Evolutionary conservation across 2,113 vertebrate genomes (phyloP), one percentile per base, ranked within the genome.

Genomic region (Puffinus mauretanicus): DNA sequence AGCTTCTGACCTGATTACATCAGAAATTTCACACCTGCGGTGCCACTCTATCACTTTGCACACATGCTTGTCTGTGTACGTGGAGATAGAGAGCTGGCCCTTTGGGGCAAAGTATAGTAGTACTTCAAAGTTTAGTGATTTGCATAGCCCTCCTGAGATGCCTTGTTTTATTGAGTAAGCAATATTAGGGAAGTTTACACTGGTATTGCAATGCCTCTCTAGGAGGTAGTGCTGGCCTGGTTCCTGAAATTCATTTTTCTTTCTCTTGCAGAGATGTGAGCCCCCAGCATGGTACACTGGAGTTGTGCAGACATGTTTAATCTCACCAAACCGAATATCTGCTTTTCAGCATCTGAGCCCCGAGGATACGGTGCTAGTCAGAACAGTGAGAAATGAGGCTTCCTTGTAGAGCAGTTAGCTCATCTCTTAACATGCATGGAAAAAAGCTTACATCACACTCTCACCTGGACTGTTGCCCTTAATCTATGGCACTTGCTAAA

Each of bases 401-500:
- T 57, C 82, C 6, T 69, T 10, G 25, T 3, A 5, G 82, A 88
- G 73, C 36, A 65, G 52, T 80, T 83, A 87, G 89, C 84, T 96
- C 96, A 94, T 91, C 89, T 76, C 34, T 4, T 90, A 95, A 80
- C 84, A 3, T 4, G 76, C 87, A 16, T 82, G 84, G 84, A 93
- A 82, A 88, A 90, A 91, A 66, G 94, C 85, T 97, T 87, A 95
- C 91, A 80, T 96, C 96, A 97, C 96, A 32, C 67, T 52, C 83
- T 96, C 82, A 95, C 93, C 94, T 97, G 95, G 97, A 88, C 71
- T 75, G 71, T 14, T 95, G 96, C 94, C 89, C 90, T 95, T 82
- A 19, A 78, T 95, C 84, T 65, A 5, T 61, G 89, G 62, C 69
- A 65, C 91, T 95, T 91, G 73, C 89, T 95, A 72, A 85, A 93